These are phyloP conservation scores for Aphelenchoides besseyi DNA, from an alignment of 1,140 invertebrate species.

Conservation along the genomic window DNA sequence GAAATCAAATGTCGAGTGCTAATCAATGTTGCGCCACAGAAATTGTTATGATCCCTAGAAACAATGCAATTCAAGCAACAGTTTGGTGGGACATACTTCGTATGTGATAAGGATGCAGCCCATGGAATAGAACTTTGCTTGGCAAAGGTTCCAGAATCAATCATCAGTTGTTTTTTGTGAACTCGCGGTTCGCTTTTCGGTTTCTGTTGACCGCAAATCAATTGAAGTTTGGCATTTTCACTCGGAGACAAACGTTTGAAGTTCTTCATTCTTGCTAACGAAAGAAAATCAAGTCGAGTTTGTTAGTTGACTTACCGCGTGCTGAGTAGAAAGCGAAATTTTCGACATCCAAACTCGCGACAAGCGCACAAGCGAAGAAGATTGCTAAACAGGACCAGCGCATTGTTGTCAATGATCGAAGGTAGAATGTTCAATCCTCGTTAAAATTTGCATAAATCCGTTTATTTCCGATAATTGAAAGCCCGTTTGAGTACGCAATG, in stretches of 20 bases:
- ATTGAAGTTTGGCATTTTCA: slow-evolving; percentile 13
- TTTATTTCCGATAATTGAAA: too few species aligned
- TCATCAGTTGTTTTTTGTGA: slow-evolving; percentile 12
- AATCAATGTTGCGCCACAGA: slow-evolving; percentile 16
- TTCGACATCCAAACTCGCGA: not conserved
- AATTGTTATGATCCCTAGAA: not conserved
- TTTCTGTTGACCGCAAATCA: not conserved
- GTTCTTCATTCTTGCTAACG: not conserved
- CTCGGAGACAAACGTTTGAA: not conserved
- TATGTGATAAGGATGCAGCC: not conserved
- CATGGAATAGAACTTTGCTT: slow-evolving; percentile 11
- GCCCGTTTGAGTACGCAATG: too few species aligned
- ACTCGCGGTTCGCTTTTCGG: not conserved
- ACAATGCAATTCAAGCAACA: not conserved
- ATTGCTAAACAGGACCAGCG: not conserved
- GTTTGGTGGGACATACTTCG: not conserved
- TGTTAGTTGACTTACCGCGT: not conserved
- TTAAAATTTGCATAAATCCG: not conserved
- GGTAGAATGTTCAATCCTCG: not conserved
- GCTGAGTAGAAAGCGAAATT: not conserved
- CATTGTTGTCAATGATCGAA: not conserved
- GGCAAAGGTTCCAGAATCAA: not conserved
- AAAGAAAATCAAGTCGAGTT: too few species aligned
- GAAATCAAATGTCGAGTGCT: slow-evolving; percentile 3
- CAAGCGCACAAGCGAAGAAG: not conserved